Evolutionary conservation across 2,888 invertebrate genomes (phyloP), one percentile per base, ranked within the genome.

Genomic region (Limnephilus lunatus): DNA sequence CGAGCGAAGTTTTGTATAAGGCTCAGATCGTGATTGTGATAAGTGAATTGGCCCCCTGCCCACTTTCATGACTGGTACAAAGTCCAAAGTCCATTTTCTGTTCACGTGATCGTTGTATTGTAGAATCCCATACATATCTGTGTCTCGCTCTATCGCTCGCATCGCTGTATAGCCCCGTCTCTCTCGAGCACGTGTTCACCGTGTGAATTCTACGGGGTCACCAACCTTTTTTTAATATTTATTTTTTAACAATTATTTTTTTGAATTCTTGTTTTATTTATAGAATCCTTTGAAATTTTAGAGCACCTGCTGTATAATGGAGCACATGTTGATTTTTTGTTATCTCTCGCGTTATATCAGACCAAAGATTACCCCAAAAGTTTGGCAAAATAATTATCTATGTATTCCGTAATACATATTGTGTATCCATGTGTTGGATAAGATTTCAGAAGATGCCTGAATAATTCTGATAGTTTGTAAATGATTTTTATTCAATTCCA

Each of bases 81-180:
- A 91, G 93, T 92, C 91, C 93, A 89, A 90, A 91, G 92, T 91
- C 90, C 90, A 89, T 53, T 85, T 68, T 31, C 68, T 35, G 92
- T 90, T 85, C 92, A 92, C 93, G 92, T 92, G 93, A 91, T 91
- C 92, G n/a, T 68, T 19, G 86, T 81, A 88, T 93, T 91, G 89
- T 39, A 86, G 91, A 92, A 91, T 85, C 92, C 92, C 92, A 83
- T 91, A 90, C 80, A 68, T 48, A 48, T n/a, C n/a, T 53, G 68
- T 68, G 44, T 91, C 85, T 39, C 89, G n/a, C 81, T 82, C 91
- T 81, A 90, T 31, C 83, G 30, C 85, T 39, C 91, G 39, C 15
- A 3, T 44, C 31, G 31, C 25, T 12, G 68, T n/a, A 86, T 92
- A 44, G 44, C 68, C 3, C 81, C 92, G 89, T 93, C 93, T 90